These are phyloP conservation scores for Caenorhabditis briggsae DNA, from an alignment of 1,140 invertebrate species.

Conservation along the genomic window DNA sequence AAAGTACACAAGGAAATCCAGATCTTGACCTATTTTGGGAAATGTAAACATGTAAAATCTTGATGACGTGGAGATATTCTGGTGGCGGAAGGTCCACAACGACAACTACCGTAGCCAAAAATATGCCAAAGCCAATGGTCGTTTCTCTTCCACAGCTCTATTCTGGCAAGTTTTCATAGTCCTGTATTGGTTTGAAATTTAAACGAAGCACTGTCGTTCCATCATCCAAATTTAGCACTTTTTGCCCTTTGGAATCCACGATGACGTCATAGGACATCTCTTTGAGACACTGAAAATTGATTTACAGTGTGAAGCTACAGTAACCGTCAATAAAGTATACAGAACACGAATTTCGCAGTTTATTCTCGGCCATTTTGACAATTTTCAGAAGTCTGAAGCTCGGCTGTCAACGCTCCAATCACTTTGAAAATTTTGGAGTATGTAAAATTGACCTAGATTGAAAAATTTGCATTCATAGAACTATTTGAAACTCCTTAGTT, in stretches of 20 bases:
- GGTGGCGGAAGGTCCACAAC: not conserved
- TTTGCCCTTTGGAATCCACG: not conserved
- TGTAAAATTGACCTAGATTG: no score
- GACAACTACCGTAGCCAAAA: no score
- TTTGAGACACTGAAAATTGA: conserved; percentile 38
- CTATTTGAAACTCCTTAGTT: no score
- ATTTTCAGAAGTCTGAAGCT: no score
- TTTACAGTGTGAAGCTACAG: no score
- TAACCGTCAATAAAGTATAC: no score
- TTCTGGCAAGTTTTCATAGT: conserved; percentile 26
- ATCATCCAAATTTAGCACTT: not conserved
- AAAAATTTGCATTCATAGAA: no score
- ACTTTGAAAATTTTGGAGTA: no score
- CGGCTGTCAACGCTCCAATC: no score
- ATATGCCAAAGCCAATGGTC: no score
- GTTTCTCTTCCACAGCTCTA: not conserved
- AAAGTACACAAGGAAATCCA: not conserved
- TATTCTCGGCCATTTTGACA: no score
- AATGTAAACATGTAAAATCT: not conserved
- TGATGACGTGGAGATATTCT: not conserved
- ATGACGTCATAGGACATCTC: not conserved
- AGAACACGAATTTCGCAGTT: no score
- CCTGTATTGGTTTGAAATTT: conserved; percentile 18
- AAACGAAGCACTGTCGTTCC: conserved; percentile 23
- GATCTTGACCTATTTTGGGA: conserved; percentile 51